Conservation (phyloP, 2,113 vertebrate species). For the Scomber colias region DNA sequence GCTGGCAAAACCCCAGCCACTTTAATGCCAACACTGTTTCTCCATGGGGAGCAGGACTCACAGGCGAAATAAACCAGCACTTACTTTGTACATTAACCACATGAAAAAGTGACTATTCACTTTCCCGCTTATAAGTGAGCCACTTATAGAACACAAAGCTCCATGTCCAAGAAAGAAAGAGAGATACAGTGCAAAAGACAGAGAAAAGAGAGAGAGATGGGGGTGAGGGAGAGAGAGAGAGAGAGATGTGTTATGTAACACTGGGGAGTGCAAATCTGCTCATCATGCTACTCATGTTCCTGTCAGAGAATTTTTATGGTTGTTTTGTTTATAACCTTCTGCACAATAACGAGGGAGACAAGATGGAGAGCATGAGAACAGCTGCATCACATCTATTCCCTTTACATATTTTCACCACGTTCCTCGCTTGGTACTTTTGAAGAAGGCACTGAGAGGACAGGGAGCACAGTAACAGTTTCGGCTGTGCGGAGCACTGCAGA, state of each 20-base stretch:
- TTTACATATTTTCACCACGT: conserved; percentile 37
- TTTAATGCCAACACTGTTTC: conserved; percentile 46
- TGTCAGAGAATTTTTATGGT: conserved; percentile 72
- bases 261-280: conserved; percentile 76
- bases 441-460: conserved; percentile 49
- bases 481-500: conserved; percentile 54
- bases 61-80: conserved; percentile 45
- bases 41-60: conserved; percentile 44
- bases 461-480: conserved; percentile 47
- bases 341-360: conserved; percentile 63
- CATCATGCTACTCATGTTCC: conserved; percentile 80
- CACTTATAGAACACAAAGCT: conserved; percentile 69
- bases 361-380: conserved; percentile 60
- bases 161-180: conserved; percentile 64
- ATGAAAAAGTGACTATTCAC: conserved; percentile 52
- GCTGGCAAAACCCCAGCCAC: conserved; percentile 23
- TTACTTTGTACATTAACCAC: conserved; percentile 53
- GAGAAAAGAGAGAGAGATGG: conserved; percentile 25
- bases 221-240: conserved; percentile 30
- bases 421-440: conserved; percentile 44
- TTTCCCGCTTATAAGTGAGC: conserved; percentile 53
- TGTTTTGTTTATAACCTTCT: conserved; percentile 71
- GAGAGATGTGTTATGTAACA: conserved; percentile 74
- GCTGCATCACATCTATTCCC: conserved; percentile 57
- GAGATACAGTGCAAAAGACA: conserved; percentile 53